Evolutionary conservation across 2,888 invertebrate species (phyloP), one percentile per base, ranked within the genome.

Genomic region (Pinctada fucata): DNA sequence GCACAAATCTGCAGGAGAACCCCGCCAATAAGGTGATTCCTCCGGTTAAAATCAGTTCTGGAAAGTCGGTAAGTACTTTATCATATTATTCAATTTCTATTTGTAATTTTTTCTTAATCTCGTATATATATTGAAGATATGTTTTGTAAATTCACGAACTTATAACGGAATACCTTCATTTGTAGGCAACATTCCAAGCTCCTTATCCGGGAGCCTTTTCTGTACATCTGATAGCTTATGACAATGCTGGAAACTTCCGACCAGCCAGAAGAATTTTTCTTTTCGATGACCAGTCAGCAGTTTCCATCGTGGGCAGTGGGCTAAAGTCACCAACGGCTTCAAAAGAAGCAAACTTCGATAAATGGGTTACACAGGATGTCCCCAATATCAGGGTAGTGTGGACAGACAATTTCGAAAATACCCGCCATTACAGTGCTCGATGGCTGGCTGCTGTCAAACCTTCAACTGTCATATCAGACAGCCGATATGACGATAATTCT

Each of bases 231-330:
- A 49, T 75, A 3, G 82, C 77, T 1, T 66, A 67, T 31, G 85
- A 85, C 65, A 79, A 73, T 6, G 85, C 85, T 10, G 82, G 80
- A 31, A 85, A 85, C 58, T 13, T 70, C 16, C 80, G 82, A 63
- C 58, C 72, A 16, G 71, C 82, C 0, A 71, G 85, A 63, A 72
- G 81, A 51, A 71, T 85, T 2, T 75, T 84, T 3, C 50, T 85
- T 5, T 85, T 75, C 74, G 85, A 85, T 51, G 74, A 82, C 74
- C 16, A 65, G 1, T 84, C 85, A 10, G 72, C 65, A 2, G 82
- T 84, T 10, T 72, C 75, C 10, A 51, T 50, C 4, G n/a, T n/a
- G n/a, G 78, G 79, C 0, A 64, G 63, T 6, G 8, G 16, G 2
- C 72, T 78, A 5, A 58, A 67, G 47, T 67, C 78, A 2, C 74